phyloP scores from a whole-genome alignment of 2,888 invertebrate genomes.

The Charanyca ferruginea region DNA sequence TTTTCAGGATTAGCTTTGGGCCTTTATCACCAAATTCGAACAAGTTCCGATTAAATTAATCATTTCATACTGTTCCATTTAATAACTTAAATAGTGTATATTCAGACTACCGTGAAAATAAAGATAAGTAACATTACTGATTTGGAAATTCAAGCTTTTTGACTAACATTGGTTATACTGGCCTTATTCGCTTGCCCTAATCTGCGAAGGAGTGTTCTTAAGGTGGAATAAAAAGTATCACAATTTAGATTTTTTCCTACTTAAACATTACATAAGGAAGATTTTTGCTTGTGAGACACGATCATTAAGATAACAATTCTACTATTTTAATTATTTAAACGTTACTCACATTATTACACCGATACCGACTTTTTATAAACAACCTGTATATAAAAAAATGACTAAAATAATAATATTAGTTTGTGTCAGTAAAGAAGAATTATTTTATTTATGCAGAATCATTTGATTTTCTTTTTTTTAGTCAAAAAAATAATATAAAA shows the following conservation, averaged over 20 bases:
- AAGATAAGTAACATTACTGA: background rate
- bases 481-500: too few relatives aligned
- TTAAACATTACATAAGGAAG: constrained; percentile 52
- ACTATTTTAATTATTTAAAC: constrained; percentile 21
- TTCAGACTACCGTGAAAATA: background rate
- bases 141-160: background rate
- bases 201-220: background rate
- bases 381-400: background rate
- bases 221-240: constrained; percentile 45
- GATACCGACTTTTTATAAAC: constrained; percentile 10
- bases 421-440: too few relatives aligned
- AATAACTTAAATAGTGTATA: background rate
- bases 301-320: constrained; percentile 8
- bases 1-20: too few relatives aligned
- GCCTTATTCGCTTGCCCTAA: constrained; percentile 2
- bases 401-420: background rate
- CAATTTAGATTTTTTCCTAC: constrained; percentile 55
- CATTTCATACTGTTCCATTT: too few relatives aligned
- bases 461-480: too few relatives aligned
- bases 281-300: constrained; percentile 16
- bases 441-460: too few relatives aligned
- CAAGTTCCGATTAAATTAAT: too few relatives aligned
- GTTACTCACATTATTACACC: background rate
- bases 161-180: too few relatives aligned
- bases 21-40: too few relatives aligned